phyloP scores from a whole-genome alignment of 2,113 vertebrate species.

The Brachyhypopomus gauderio region DNA sequence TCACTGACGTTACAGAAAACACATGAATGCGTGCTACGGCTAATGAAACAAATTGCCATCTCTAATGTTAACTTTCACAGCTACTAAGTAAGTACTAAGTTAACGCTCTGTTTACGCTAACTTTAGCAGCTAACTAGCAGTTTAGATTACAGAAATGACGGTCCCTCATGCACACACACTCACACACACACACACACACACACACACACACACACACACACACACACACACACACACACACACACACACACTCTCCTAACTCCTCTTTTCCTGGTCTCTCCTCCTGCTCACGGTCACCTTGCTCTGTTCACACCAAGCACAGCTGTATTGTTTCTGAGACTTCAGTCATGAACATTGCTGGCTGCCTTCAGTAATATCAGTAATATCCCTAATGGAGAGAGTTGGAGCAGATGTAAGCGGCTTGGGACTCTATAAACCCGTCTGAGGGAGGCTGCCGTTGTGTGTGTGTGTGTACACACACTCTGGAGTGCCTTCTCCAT shows the following conservation, averaged over 20 bases:
- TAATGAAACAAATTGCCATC: no score
- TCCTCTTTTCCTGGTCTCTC: conserved; percentile 3
- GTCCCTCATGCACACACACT: no score
- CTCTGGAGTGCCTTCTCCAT: conserved; percentile 12
- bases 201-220: not conserved
- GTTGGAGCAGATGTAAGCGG: conserved; percentile 35
- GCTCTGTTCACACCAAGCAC: not conserved
- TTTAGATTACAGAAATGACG: no score
- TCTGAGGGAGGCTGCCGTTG: conserved; percentile 8
- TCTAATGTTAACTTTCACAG: no score
- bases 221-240: not conserved
- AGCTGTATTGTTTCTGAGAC: conserved; percentile 6
- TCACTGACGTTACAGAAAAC: no score
- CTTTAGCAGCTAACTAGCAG: no score
- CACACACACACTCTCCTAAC: not conserved
- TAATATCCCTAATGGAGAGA: conserved; percentile 33
- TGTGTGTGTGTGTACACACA: conserved; percentile 6
- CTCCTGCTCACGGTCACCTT: not conserved
- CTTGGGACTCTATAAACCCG: conserved; percentile 15
- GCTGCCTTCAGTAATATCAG: conserved; percentile 19
- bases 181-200: not conserved
- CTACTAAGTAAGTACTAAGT: no score
- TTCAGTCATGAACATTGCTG: not conserved
- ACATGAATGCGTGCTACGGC: no score
- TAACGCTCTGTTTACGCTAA: no score